Percentiles rank a stretch among this genome's conserved stretches.
Conservation (phyloP, 1,140 invertebrate species). For the Fopius arisanus region DNA sequence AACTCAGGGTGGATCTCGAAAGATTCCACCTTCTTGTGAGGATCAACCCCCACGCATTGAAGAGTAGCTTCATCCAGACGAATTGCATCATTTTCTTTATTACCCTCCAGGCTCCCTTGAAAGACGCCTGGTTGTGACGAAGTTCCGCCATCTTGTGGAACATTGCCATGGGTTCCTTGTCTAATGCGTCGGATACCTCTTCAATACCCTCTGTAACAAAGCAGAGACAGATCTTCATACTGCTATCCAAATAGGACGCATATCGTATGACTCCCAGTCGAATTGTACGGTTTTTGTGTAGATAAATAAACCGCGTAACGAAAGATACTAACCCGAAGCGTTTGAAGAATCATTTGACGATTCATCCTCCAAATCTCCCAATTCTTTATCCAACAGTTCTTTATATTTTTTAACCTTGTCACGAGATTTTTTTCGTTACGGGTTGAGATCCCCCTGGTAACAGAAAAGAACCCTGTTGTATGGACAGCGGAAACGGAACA, state of each 20-base stretch:
- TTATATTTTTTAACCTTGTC: too few species aligned
- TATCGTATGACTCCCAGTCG: not conserved
- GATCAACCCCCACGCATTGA: not conserved
- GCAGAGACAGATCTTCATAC: not conserved
- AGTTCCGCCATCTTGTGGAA: not conserved
- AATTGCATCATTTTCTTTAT: not conserved
- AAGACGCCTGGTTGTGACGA: not conserved
- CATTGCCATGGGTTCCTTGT: too few species aligned
- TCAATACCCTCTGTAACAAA: not conserved
- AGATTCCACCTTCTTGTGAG: not conserved
- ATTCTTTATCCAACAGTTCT: too few species aligned
- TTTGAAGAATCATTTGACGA: too few species aligned
- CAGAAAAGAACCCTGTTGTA: too few species aligned
- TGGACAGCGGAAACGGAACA: too few species aligned
- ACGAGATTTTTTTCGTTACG: too few species aligned
- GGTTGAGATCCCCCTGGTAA: too few species aligned
- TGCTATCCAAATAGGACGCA: not conserved
- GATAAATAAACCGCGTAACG: too few species aligned
- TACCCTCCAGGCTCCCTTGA: not conserved
- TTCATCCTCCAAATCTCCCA: too few species aligned
- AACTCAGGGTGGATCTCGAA: slow-evolving; percentile 1
- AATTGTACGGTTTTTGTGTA: not conserved
- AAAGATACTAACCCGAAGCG: too few species aligned
- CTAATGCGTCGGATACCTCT: too few species aligned
- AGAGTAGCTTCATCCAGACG: not conserved